phyloP scores from a whole-genome alignment of 2,113 vertebrate species.

The Melierax canorus region DNA sequence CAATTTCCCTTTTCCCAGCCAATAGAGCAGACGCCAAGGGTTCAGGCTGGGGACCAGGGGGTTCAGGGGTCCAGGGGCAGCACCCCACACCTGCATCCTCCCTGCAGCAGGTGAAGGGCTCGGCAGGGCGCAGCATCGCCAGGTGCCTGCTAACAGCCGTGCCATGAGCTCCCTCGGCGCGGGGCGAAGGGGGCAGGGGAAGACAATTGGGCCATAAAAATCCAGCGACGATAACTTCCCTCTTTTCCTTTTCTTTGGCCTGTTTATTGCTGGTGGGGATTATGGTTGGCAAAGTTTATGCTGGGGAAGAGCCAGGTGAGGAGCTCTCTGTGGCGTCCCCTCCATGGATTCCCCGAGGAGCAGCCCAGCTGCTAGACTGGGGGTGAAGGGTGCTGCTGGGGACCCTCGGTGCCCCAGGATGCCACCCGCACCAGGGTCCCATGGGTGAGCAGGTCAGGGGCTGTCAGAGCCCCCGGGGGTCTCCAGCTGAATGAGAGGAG shows the following conservation, averaged over 20 bases:
- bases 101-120: not conserved
- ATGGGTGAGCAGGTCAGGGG: not conserved
- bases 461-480: not conserved
- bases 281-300: not conserved
- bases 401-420: not conserved
- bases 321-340: not conserved
- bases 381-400: not conserved
- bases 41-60: not conserved
- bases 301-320: not conserved
- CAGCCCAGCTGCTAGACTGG: not conserved
- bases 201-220: not conserved
- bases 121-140: accelerated
- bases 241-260: not conserved
- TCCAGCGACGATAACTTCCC: not conserved
- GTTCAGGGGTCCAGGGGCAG: not conserved
- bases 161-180: accelerated
- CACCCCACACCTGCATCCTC: not conserved
- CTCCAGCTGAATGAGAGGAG: not conserved
- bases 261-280: not conserved
- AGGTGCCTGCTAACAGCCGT: not conserved
- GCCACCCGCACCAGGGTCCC: not conserved
- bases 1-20: not conserved
- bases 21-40: not conserved
- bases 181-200: not conserved
- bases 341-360: not conserved